phyloP scores from a whole-genome alignment of 2,113 vertebrate species.

The Melanocharis versteri region DNA sequence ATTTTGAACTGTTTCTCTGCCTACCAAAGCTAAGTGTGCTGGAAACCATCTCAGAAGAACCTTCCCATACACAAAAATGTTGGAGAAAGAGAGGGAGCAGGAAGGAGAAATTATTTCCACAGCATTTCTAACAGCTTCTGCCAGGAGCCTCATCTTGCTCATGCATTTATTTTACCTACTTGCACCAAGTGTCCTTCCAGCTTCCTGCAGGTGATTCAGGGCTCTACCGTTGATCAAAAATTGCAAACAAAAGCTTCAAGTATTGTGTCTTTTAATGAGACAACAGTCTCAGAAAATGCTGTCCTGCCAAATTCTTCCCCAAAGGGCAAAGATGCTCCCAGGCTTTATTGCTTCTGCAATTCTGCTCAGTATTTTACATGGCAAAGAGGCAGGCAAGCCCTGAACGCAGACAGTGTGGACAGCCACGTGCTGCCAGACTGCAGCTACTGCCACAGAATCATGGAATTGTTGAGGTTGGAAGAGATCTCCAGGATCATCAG shows the following conservation, averaged over 20 bases:
- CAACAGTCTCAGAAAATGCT: background rate
- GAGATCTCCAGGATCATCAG: background rate
- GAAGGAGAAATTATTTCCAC: background rate
- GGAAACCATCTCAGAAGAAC: background rate
- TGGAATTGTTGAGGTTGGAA: background rate
- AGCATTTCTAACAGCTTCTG: background rate
- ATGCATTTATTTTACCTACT: rapidly evolving
- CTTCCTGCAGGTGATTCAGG: background rate
- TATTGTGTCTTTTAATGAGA: background rate
- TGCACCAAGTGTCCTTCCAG: background rate
- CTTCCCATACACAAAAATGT: background rate
- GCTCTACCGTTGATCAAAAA: background rate
- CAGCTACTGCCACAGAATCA: background rate
- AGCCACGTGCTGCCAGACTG: background rate
- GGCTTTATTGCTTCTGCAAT: background rate
- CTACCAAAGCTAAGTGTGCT: background rate
- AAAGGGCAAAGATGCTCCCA: background rate
- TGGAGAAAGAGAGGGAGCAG: background rate
- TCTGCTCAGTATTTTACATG: background rate
- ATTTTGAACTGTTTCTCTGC: background rate
- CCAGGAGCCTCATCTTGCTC: background rate
- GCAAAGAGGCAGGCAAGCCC: background rate
- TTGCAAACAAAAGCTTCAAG: background rate
- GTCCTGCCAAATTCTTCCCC: background rate
- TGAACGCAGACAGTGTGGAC: rapidly evolving